These are phyloP conservation scores for Gavialis gangeticus DNA, from an alignment of 2,113 vertebrate species.

Conservation along the genomic window DNA sequence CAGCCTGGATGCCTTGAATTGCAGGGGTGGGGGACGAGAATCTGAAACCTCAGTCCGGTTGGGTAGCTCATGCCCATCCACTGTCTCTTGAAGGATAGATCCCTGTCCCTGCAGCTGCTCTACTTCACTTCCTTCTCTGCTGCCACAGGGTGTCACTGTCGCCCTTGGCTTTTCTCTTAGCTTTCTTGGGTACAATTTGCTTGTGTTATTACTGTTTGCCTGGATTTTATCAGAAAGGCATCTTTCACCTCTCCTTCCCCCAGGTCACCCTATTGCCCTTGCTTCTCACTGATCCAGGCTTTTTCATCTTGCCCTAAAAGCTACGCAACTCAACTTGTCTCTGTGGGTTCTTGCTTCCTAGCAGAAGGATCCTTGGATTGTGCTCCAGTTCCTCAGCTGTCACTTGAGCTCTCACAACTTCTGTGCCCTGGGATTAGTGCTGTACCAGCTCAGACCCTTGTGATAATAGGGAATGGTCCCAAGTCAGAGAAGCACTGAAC, in stretches of 20 bases:
- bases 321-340: accelerated
- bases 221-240: neutral
- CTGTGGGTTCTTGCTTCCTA: neutral
- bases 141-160: neutral
- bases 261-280: neutral
- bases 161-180: neutral
- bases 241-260: neutral
- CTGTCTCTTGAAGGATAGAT: neutral
- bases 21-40: neutral
- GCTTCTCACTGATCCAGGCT: neutral
- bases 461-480: neutral
- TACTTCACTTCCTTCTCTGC: neutral
- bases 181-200: no score
- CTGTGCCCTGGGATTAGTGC: neutral
- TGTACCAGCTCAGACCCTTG: neutral
- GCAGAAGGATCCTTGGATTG: neutral
- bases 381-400: neutral
- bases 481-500: accelerated
- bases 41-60: neutral
- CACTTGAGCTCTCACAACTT: neutral
- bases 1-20: neutral
- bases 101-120: neutral
- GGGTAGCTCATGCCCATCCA: neutral
- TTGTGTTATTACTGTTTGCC: neutral
- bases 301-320: neutral